Evolutionary conservation across 2,113 vertebrate genomes (phyloP), one percentile per base, ranked within the genome.

Genomic region (Jaculus jaculus): DNA sequence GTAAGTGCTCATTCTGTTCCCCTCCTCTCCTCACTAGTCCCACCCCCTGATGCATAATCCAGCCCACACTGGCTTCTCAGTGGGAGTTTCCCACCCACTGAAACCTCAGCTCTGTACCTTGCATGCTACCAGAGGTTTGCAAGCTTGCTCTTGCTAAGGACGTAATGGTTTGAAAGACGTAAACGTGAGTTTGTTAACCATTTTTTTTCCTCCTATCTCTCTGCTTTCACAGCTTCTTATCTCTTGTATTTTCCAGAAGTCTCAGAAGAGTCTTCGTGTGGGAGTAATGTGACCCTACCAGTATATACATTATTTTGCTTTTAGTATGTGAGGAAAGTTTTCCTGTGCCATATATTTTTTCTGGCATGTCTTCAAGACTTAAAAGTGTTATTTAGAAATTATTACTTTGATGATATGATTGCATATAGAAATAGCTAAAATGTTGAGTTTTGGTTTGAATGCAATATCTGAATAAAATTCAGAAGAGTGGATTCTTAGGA

Each of bases 1-100:
- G 99, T 99, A 97, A 98, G 98, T 96, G 58, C 71, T 72, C 71
- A 0, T 94, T 73, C 32, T 61, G 0, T 0, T 89, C 37, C 73
- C 69, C 39, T 93, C 66, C 54, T 60, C 84, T 72, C 63, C 8
- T 13, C 37, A 2, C 23, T 11, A 42, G 61, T 92, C 65, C 90
- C 92, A 13, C 94, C 95, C 63, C 58, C 26, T 13, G 47, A 3
- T 24, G 89, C 61, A 12, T 3, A 30, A 13, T n/a, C 9, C 95
- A n/a, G 18, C 94, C 96, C 80, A 75, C 51, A 85, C 74, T 83
- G 87, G 84, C 94, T 65, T 82, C 93, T 68, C 66, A 0, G 20
- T 37, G 11, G 60, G 60, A 9, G 5, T 86, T 54, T 83, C 71
- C 92, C 68, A 15, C 15, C 20, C 34, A 47, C 71, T 85, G 28